Evolutionary conservation across 2,888 invertebrate genomes (phyloP).

Genomic region (Anoncus sp.): DNA sequence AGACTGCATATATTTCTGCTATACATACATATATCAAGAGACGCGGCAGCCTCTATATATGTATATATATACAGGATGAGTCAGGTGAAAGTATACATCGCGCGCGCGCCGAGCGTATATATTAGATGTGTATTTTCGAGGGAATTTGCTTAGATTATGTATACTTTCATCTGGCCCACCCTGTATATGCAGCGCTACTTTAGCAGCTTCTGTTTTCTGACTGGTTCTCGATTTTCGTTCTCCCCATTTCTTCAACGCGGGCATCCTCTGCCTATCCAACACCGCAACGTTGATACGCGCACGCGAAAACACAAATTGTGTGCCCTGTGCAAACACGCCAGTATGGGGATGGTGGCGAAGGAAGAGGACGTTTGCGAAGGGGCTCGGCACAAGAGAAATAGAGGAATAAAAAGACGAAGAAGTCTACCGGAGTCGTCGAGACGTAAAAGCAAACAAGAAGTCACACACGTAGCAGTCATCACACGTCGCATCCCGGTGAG

Average conservation of each 20-base stretch:
- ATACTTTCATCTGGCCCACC: too few relatives aligned
- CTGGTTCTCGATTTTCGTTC: constrained; percentile 45
- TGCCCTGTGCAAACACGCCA: constrained; percentile 78
- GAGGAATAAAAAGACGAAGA: constrained; percentile 43
- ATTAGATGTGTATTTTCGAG: too few relatives aligned
- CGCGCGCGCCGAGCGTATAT: too few relatives aligned
- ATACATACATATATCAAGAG: constrained; percentile 1
- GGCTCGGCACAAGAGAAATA: constrained; percentile 53
- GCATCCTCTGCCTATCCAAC: constrained; percentile 59
- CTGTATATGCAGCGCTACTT: constrained; percentile 24
- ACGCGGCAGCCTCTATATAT: too few relatives aligned
- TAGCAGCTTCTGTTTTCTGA: constrained; percentile 53
- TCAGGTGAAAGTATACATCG: too few relatives aligned
- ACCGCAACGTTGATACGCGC: constrained; percentile 75
- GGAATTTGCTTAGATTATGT: too few relatives aligned
- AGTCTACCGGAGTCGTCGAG: constrained; percentile 76
- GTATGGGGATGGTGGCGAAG: constrained; percentile 63
- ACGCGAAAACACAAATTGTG: constrained; percentile 81
- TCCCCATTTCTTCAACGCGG: constrained; percentile 47
- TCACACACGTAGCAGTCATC: constrained; percentile 77
- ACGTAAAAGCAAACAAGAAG: constrained; percentile 81
- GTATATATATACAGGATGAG: too few relatives aligned
- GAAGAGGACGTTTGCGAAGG: constrained; percentile 58
- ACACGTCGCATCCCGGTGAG: constrained; percentile 64
- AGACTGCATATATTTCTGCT: constrained; percentile 26